phyloP scores from a whole-genome alignment of 2,797 vertebrate genomes.

The Mareca strepera region DNA sequence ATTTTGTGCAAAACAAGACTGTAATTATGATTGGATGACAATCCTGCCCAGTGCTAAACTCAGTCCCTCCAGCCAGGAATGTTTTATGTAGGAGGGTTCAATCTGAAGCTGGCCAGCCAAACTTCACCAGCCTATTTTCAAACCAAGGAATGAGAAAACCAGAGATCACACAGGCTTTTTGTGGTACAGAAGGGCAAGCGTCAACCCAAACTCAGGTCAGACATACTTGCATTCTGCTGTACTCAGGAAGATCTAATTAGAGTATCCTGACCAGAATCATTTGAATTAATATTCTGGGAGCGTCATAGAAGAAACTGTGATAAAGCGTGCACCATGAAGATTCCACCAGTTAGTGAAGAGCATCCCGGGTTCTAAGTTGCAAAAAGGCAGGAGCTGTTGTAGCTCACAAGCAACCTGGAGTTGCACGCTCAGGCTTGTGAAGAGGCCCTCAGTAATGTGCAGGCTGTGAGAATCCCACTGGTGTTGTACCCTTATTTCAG shows the following conservation, averaged over 20 bases:
- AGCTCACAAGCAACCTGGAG: background rate
- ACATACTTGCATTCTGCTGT: background rate
- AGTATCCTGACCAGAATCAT: background rate
- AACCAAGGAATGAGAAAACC: background rate
- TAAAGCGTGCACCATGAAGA: background rate
- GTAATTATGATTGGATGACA: background rate
- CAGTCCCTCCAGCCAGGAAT: background rate
- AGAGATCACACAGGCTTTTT: background rate
- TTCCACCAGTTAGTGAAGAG: background rate
- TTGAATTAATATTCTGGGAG: background rate
- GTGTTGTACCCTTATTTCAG: background rate
- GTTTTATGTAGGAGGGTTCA: background rate
- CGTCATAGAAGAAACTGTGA: background rate
- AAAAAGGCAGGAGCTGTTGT: background rate
- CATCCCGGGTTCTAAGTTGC: background rate
- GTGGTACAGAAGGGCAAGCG: background rate
- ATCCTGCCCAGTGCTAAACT: background rate
- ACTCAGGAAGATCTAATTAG: background rate
- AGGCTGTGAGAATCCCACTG: background rate
- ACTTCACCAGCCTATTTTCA: background rate
- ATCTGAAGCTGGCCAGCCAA: background rate
- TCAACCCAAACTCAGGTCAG: background rate
- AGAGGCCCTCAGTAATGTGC: background rate
- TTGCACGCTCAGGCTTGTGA: background rate
- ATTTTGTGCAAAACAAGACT: background rate